A percentile compares a stretch with the other conserved stretches of the same genome.
Evolutionary conservation across 2,888 invertebrate species (phyloP).

Genomic region (Apomyelois bistriatella): DNA sequence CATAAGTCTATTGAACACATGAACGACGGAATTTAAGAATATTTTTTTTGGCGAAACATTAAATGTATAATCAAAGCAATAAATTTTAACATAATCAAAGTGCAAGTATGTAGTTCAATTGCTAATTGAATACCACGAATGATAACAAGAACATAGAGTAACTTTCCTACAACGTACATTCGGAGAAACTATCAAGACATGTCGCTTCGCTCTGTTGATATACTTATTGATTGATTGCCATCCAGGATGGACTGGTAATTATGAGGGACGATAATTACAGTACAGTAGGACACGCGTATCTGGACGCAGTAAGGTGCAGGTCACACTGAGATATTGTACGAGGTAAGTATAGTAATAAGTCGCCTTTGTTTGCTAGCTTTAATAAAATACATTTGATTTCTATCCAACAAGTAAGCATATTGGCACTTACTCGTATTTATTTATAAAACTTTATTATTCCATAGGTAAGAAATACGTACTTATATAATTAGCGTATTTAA

Average conservation of each 20-base stretch:
- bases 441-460: too few relatives aligned
- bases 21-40: too few relatives aligned
- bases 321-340: not conserved
- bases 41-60: too few relatives aligned
- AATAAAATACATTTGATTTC: too few relatives aligned
- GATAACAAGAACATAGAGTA: slow-evolving; percentile 6
- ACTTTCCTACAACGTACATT: slow-evolving; percentile 11
- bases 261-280: not conserved
- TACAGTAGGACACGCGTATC: not conserved
- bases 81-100: not conserved
- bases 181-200: slow-evolving; percentile 1
- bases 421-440: too few relatives aligned
- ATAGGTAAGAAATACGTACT: too few relatives aligned
- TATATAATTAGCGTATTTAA: too few relatives aligned
- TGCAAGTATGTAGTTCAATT: slow-evolving; percentile 7
- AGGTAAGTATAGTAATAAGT: too few relatives aligned
- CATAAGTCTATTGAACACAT: too few relatives aligned
- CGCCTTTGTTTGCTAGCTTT: too few relatives aligned
- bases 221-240: not conserved
- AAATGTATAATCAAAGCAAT: too few relatives aligned
- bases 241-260: not conserved
- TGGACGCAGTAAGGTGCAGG: not conserved
- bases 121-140: slow-evolving; percentile 1
- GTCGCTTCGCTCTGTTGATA: not conserved
- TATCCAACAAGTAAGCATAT: too few relatives aligned